phyloP scores from a whole-genome alignment of 2,888 invertebrate genomes.

The Craniophora ligustri region DNA sequence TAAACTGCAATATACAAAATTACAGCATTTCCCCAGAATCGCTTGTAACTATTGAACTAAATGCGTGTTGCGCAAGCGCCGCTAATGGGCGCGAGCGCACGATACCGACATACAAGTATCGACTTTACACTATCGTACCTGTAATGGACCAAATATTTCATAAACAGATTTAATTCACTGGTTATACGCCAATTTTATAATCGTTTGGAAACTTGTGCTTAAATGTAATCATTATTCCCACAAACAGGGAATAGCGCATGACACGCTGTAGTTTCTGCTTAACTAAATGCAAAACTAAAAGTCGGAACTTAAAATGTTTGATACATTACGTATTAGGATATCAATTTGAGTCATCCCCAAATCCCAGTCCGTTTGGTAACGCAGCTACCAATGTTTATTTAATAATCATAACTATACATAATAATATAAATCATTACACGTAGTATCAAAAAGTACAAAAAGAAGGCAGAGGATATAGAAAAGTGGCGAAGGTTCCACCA shows the following conservation, averaged over 20 bases:
- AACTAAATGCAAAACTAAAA: neutral
- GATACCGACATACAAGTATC: conserved; percentile 64
- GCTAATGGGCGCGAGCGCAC: conserved; percentile 67
- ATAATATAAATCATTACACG: no score
- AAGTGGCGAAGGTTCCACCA: no score
- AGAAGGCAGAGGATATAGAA: no score
- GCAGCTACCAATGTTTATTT: no score
- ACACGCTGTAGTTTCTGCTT: neutral
- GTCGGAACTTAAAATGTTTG: no score
- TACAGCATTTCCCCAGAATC: conserved; percentile 62
- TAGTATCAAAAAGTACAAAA: no score
- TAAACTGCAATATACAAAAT: conserved; percentile 45
- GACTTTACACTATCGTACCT: conserved; percentile 58
- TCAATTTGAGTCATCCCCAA: no score
- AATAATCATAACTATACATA: no score
- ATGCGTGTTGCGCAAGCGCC: conserved; percentile 65
- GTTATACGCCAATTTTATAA: conserved; percentile 31
- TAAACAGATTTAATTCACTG: conserved; percentile 58
- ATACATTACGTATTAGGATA: no score
- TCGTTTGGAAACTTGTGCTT: conserved; percentile 3
- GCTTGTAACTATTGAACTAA: conserved; percentile 63
- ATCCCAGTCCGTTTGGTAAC: no score
- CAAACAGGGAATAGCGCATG: neutral
- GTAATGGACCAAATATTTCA: conserved; percentile 66
- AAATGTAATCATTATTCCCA: conserved; percentile 1